These are phyloP conservation scores for Luffia ferchaultella DNA, from an alignment of 2,888 invertebrate genomes.

Conservation along the genomic window DNA sequence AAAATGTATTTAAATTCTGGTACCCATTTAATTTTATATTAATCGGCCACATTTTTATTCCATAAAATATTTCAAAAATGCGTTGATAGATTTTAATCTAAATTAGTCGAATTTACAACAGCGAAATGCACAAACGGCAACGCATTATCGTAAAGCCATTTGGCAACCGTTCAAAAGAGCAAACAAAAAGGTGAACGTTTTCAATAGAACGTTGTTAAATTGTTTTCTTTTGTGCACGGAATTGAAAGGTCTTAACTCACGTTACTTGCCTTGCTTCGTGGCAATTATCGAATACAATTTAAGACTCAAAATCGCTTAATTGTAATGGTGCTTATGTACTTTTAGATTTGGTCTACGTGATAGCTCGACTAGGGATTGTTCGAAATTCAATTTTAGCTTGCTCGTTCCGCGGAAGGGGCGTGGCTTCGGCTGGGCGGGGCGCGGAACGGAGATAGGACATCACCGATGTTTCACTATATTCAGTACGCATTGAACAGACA, in stretches of 20 bases:
- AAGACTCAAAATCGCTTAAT: neutral
- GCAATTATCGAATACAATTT: neutral
- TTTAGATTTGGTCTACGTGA: neutral
- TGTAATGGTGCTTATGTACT: neutral
- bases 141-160: neutral
- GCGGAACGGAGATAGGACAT: slow-evolving; percentile 50
- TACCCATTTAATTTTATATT: too few species aligned
- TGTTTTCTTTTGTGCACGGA: neutral
- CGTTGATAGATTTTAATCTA: too few species aligned
- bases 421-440: slow-evolving; percentile 45
- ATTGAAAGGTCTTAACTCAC: neutral
- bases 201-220: neutral
- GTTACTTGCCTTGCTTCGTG: too few species aligned
- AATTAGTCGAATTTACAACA: neutral
- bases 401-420: slow-evolving; percentile 49
- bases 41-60: too few species aligned
- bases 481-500: neutral
- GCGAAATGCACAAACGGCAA: neutral
- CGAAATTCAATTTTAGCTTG: slow-evolving; percentile 21
- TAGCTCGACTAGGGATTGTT: neutral
- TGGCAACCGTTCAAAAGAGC: neutral
- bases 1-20: too few species aligned
- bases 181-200: neutral
- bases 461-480: neutral
- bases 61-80: too few species aligned